A percentile compares a stretch with the other conserved stretches of the same genome.
These are phyloP conservation scores for Pantala flavescens DNA, from an alignment of 1,140 invertebrate species.

Conservation along the genomic window DNA sequence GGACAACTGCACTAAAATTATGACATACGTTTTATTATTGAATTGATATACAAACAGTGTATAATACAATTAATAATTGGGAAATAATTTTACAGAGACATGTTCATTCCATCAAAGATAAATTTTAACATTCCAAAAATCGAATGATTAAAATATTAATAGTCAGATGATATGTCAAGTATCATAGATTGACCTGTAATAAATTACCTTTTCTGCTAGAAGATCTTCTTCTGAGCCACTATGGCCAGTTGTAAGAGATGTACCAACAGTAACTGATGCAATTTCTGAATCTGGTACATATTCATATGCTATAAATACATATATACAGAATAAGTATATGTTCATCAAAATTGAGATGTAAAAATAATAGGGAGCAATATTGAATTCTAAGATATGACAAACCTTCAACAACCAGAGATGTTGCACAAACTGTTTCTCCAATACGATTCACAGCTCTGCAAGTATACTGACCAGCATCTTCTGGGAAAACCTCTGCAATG, in stretches of 20 bases:
- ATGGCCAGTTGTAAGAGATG: conserved; percentile 43
- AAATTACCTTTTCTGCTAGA: conserved; percentile 58
- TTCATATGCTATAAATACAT: conserved; percentile 70
- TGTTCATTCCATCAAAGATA: conserved; percentile 3
- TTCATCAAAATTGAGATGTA: not conserved
- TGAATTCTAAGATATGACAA: conserved; percentile 31
- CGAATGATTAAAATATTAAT: not conserved
- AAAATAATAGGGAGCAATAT: conserved; percentile 1
- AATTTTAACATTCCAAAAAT: not conserved
- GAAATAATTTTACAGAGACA: not conserved
- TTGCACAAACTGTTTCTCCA: conserved; percentile 70
- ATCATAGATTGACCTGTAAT: conserved; percentile 24
- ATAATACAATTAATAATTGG: not conserved
- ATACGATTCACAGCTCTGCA: conserved; percentile 74
- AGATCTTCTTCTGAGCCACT: conserved; percentile 71
- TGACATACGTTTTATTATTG: not conserved
- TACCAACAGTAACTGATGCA: conserved; percentile 42
- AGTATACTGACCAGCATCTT: conserved; percentile 80
- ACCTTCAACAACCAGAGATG: conserved; percentile 75
- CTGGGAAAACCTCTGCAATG: conserved; percentile 87
- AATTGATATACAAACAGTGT: not conserved
- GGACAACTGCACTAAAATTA: not conserved
- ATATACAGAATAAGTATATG: conserved; percentile 20
- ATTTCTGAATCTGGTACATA: conserved; percentile 83
- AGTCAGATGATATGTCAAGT: not conserved